phyloP scores from a whole-genome alignment of 2,888 invertebrate genomes.

The Blera fallax region DNA sequence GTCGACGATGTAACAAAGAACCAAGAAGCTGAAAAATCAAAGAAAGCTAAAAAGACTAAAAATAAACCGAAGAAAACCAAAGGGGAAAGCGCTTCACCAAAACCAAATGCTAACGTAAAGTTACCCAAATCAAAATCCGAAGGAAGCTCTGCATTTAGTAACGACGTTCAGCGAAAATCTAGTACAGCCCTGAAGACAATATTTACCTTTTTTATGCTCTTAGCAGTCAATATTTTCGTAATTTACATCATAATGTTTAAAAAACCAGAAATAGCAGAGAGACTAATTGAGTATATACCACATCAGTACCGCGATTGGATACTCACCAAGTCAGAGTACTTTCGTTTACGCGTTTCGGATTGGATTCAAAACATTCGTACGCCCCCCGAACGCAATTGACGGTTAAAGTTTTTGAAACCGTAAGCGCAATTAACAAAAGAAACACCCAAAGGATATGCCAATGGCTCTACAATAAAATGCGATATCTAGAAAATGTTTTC shows the following conservation, averaged over 20 bases:
- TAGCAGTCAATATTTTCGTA: constrained; percentile 78
- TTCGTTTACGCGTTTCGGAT: constrained; percentile 79
- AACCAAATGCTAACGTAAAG: constrained; percentile 67
- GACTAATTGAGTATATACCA: constrained; percentile 79
- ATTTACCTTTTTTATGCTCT: constrained; percentile 78
- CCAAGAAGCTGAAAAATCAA: constrained; percentile 74
- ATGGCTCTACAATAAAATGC: constrained; percentile 66
- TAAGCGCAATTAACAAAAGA: constrained; percentile 74
- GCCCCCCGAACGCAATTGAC: constrained; percentile 79
- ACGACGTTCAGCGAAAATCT: constrained; percentile 45
- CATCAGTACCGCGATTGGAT: constrained; percentile 80
- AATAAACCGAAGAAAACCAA: constrained; percentile 55
- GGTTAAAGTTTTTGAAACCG: constrained; percentile 79
- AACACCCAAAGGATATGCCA: constrained; percentile 48
- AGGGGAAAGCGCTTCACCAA: constrained; percentile 57
- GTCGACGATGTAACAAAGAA: constrained; percentile 66
- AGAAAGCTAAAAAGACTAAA: constrained; percentile 75
- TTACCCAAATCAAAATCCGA: constrained; percentile 73
- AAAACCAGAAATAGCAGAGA: constrained; percentile 80
- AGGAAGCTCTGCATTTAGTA: constrained; percentile 1
- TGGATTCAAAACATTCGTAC: constrained; percentile 80
- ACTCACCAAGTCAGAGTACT: constrained; percentile 79
- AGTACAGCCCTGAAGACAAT: constrained; percentile 78
- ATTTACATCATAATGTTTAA: constrained; percentile 81
- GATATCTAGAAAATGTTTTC: constrained; percentile 66